Base-by-base conservation (phyloP, 2,113 vertebrate genomes). In the Lanius ludovicianus region DNA sequence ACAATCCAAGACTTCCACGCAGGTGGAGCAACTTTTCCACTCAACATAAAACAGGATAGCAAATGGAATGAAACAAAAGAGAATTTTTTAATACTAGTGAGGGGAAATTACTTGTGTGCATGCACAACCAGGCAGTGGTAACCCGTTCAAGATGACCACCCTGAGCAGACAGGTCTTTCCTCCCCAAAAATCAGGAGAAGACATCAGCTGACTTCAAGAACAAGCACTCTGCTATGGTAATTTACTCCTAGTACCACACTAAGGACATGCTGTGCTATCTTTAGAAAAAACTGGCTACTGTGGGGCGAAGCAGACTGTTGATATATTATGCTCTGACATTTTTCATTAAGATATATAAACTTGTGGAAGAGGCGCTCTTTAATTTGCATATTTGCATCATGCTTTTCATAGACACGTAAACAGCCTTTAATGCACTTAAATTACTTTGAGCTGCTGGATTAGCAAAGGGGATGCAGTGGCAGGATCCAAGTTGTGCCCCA, bases 311-410 rank as follows among this genome's bases (percentile, higher is more conserved):
- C 56, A 75, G 73, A 52, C 52, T 82, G 71, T 69, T 92, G 88
- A 92, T 89, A 60, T 85, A 86, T 82, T 90, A 68, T 0, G 1
- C 52, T 44, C 50, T 94, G 79, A 74, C 89, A 90, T 80, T 93
- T 92, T 85, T 90, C 90, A 90, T 93, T 74, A 86, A 84, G 76
- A 92, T 92, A 70, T 47, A 93, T 75, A 90, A 94, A 93, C 83
- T 70, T 30, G 63, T n/a, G 63, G 80, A 71, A 91, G 52, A 46
- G 4, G 2, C 9, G 30, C 78, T 90, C n/a, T 81, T 35, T 74
- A 60, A 81, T 93, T 49, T 92, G 68, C 76, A 27, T 87, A 84
- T 88, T 87, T 88, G 56, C 81, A 87, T 90, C 83, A 41, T 41
- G 74, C 62, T 84, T 87, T 87, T 81, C 75, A 56, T 4, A 67